Base-by-base conservation (phyloP, 2,113 vertebrate species). In the Eretmochelys imbricata region DNA sequence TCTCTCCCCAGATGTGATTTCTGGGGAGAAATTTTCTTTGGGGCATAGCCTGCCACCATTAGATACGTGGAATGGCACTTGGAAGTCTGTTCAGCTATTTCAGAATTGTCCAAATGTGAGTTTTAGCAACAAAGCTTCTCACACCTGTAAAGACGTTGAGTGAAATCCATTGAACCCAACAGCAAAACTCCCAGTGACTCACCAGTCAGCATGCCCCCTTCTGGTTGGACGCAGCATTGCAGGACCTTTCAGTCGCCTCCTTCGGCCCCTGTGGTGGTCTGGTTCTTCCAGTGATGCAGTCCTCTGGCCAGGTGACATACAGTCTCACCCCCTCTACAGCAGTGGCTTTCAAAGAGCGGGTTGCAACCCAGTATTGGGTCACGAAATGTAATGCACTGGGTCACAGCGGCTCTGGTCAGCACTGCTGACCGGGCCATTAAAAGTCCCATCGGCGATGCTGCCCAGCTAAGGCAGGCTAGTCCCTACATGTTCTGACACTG, bases 371-470 rank as follows among this genome's bases (percentile, higher is more conserved):
- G 53, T 54, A 22, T 20, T 54, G 53, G 20, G 7, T 22, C 3
- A 3, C 3, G 20, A 20, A 22, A 54, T 54, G 53, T 8, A 54
- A 54, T 20, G 53, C 53, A 54, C 20, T 54, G 53, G 19, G 53
- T 54, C 20, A 0, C 1, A 1, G 53, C 1, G 3, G 53, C 53
- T 54, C 3, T 54, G 20, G 53, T 54, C 53, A 20, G 53, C 20
- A 54, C 20, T 3, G 17, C 8, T 7, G 53, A 22, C 53, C 3
- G 3, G 53, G 53, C 53, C 8, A 8, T 54, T 54, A 54, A 22
- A 54, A 54, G 19, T 54, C 53, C 20, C 3, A 2, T 54, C 3
- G 20, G 53, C 20, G 20, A 8, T 54, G 53, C 53, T 54, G 53
- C 53, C 51, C 1, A 5, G 53, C 3, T 54, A 54, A 54, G 53